Percentiles rank a stretch among this genome's conserved stretches.
These are phyloP conservation scores for Aphidius colemani DNA, from an alignment of 2,888 invertebrate species.

Conservation along the genomic window DNA sequence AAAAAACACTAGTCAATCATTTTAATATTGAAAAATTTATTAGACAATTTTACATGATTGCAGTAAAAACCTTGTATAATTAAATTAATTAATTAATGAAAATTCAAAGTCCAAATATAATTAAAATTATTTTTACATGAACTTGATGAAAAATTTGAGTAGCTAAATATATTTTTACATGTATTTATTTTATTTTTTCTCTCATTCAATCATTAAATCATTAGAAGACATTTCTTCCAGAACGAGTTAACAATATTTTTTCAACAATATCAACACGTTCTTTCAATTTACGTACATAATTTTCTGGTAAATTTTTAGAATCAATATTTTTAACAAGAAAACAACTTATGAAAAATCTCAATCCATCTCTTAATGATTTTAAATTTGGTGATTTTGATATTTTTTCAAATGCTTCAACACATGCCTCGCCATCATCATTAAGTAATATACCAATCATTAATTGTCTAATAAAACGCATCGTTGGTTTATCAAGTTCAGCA, in stretches of 20 bases:
- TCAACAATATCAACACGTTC: slow-evolving; percentile 70
- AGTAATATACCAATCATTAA: slow-evolving; percentile 77
- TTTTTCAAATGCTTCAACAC: slow-evolving; percentile 71
- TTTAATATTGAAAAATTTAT: too few relatives aligned
- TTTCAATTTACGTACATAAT: slow-evolving; percentile 62
- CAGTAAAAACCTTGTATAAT: too few relatives aligned
- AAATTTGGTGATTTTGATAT: slow-evolving; percentile 76
- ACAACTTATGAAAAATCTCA: slow-evolving; percentile 84
- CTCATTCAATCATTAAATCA: not conserved
- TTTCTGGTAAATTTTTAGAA: slow-evolving; percentile 52
- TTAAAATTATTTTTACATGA: not conserved
- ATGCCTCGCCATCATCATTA: slow-evolving; percentile 67
- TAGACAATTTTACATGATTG: too few relatives aligned
- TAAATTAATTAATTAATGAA: too few relatives aligned
- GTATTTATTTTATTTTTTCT: too few relatives aligned
- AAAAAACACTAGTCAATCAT: too few relatives aligned
- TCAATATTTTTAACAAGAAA: slow-evolving; percentile 75
- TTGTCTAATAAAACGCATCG: slow-evolving; percentile 79
- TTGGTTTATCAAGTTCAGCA: slow-evolving; percentile 78
- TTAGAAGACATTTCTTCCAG: slow-evolving; percentile 48
- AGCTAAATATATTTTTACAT: not conserved
- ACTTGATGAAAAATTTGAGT: not conserved
- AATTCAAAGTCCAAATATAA: too few relatives aligned
- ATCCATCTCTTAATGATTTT: slow-evolving; percentile 79
- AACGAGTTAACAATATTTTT: slow-evolving; percentile 66